Conservation (phyloP, 2,113 vertebrate genomes). For the Gnathonemus echidnorhynchus region DNA sequence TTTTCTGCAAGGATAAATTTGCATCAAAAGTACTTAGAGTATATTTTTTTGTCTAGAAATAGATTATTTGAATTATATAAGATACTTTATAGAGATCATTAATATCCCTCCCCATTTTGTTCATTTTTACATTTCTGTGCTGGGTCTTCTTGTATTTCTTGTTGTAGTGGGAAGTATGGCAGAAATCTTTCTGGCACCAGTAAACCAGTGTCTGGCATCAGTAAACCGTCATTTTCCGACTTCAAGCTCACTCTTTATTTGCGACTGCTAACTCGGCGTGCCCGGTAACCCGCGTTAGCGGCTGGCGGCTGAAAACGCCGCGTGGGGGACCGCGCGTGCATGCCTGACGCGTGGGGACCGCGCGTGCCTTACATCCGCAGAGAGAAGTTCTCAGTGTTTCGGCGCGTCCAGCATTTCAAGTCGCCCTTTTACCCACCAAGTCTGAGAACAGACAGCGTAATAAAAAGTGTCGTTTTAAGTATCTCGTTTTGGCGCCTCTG, state of each 20-base stretch:
- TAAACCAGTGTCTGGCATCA: not conserved
- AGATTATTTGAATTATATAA: not conserved
- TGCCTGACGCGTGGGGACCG: not conserved
- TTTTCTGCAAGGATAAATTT: not conserved
- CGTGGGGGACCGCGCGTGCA: too few species aligned
- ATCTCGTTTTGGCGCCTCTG: not conserved
- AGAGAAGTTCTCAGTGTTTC: not conserved
- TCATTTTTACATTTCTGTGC: not conserved
- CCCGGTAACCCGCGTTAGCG: not conserved
- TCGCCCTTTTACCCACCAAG: not conserved
- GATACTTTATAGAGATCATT: not conserved
- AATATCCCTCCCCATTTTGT: not conserved
- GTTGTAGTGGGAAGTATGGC: not conserved
- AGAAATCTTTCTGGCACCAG: not conserved
- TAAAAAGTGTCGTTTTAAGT: not conserved
- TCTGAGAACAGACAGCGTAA: not conserved
- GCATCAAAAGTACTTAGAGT: not conserved
- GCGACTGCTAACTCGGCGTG: not conserved
- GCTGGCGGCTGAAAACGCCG: not conserved
- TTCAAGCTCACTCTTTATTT: not conserved
- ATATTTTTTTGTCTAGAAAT: not conserved
- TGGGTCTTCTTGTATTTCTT: not conserved
- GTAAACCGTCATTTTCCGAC: not conserved
- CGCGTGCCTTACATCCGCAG: not conserved
- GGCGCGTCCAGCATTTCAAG: not conserved